Conservation (phyloP, 2,797 vertebrate species). For the Danio aesculapii region DNA sequence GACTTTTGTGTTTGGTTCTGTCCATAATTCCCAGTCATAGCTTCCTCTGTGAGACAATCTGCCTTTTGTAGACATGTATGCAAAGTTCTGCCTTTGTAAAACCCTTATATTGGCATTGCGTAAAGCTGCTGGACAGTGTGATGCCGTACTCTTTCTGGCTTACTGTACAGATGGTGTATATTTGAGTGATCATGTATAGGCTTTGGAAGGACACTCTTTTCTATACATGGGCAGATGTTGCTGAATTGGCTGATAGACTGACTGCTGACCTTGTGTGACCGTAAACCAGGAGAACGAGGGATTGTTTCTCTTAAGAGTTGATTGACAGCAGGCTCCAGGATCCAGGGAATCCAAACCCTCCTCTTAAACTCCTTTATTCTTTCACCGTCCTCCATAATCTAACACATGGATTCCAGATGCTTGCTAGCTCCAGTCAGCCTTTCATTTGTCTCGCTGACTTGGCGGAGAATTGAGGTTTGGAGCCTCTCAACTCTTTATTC, state of each 20-base stretch:
- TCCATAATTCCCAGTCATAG: not conserved
- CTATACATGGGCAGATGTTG: slow-evolving; percentile 31
- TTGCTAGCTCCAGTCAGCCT: slow-evolving; percentile 2
- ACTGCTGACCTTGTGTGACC: slow-evolving; percentile 1
- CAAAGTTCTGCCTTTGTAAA: not conserved
- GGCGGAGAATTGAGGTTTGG: not conserved
- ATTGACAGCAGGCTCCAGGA: slow-evolving; percentile 23
- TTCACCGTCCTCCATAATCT: not conserved
- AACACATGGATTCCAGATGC: slow-evolving; percentile 44
- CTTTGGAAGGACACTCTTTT: slow-evolving; percentile 8
- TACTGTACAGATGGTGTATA: slow-evolving; percentile 34
- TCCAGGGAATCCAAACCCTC: not conserved
- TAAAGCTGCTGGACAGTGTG: not conserved
- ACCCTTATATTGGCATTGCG: not conserved
- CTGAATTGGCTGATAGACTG: slow-evolving; percentile 18
- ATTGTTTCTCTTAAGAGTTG: slow-evolving; percentile 34
- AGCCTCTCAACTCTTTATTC: slow-evolving; percentile 1
- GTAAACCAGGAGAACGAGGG: not conserved
- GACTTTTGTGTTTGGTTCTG: not conserved
- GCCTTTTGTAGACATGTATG: too few species aligned
- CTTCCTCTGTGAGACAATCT: not conserved
- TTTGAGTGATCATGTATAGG: slow-evolving; percentile 17
- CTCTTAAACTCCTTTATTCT: slow-evolving; percentile 18
- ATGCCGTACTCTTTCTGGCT: not conserved
- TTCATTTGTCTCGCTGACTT: slow-evolving; percentile 13